Evolutionary conservation across 2,113 vertebrate species (phyloP), one percentile per base, ranked within the genome.

Genomic region (Etheostoma spectabile): DNA sequence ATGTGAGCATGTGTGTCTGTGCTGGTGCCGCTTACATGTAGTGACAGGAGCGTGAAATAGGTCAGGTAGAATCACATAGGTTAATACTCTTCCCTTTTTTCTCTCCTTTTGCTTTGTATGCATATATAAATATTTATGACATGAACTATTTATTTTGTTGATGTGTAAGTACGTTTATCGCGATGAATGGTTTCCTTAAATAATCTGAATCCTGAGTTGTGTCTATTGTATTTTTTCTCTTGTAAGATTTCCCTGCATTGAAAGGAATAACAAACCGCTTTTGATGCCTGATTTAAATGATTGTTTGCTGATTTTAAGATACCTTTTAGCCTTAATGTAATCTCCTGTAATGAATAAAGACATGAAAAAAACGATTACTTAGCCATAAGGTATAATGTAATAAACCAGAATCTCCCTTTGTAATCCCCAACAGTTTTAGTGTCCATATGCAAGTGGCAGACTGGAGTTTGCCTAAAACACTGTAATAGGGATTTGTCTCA

Each of bases 1-100:
- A 6, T 74, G 33, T 56, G 49, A 49, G 57, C 49, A 45, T 42
- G 35, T 62, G 51, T 68, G 81, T 66, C 62, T 69, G 88, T 87
- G 88, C 63, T 35, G 79, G 86, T 86, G 86, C 85, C 18, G 46
- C 88, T 70, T 88, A 93, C 80, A 89, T 86, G 86, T 63, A 91
- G 77, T 80, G 93, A 93, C 93, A 91, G 83, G 79, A 90, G 91
- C 79, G 10, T 74, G 67, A 90, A 95, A 91, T 93, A 94, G 93
- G 94, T 94, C 95, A 93, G 93, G 91, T 93, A 94, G 89, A 91
- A 90, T 86, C 88, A 84, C 79, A 71, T 72, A 88, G 86, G 87
- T 90, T 93, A 85, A 88, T 82, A 61, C 24, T 62, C 69, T 74
- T 75, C n/a, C 59, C 60, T 88, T 77, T 85, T 69, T 81, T 87